Base-by-base conservation (phyloP, 2,113 vertebrate species). In the Forbesichthys agassizii region DNA sequence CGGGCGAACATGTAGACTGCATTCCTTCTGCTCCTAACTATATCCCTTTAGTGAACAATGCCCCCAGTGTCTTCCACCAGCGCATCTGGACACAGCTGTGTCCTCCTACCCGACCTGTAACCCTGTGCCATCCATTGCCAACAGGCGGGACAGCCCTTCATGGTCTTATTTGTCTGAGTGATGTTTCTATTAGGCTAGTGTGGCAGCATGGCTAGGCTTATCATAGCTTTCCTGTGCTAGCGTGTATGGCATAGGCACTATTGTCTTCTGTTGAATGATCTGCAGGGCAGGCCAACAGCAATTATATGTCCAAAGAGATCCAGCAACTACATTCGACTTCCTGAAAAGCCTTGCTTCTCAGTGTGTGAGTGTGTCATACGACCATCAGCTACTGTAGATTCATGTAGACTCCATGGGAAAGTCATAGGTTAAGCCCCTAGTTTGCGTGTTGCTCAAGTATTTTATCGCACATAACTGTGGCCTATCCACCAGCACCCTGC, bases 11-110 rank as follows among this genome's bases (percentile, higher is more conserved):
- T n/a, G 64, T 55, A 59, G 72, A 49, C 11, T 47, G 47, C 57
- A 42, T 64, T 67, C 49, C 48, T 5, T 66, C 59, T 81, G 46
- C 72, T 58, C 65, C 54, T 58, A 71, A 18, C 81, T 63, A 48
- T 71, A 49, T 68, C 63, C 71, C 69, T 48, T 64, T 5, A 48
- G 73, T 71, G 70, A 86, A 91, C 90, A 92, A 92, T 89, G 88
- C 86, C 12, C 78, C 69, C 75, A 80, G 76, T 91, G 90, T 90
- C 60, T 84, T 64, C 73, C 0, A 5, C 64, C 18, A 63, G 54
- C 82, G 75, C 89, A 84, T 86, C 88, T 90, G 86, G 85, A 85
- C 84, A 81, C 90, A 88, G 86, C 89, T 90, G 91, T 78, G 75
- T 78, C 78, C 36, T 76, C 78, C 36, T 27, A 65, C 62, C 62